phyloP scores from a whole-genome alignment of 2,113 vertebrate species.

The Antechinus flavipes region DNA sequence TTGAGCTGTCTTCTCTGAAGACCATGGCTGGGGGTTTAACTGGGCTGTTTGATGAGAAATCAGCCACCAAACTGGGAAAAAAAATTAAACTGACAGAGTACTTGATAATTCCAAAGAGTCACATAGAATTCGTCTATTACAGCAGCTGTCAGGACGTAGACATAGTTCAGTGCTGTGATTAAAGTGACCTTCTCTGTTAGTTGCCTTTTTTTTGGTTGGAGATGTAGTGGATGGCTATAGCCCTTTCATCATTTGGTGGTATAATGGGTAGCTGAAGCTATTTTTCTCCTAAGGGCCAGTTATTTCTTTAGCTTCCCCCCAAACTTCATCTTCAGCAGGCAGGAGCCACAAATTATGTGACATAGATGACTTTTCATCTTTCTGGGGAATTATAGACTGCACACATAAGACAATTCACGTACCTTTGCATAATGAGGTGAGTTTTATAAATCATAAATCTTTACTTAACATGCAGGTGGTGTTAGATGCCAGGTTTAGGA shows the following conservation, averaged over 20 bases:
- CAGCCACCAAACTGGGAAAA: conserved; percentile 42
- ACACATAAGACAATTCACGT: conserved; percentile 85
- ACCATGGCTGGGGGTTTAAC: conserved; percentile 39
- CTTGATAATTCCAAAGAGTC: conserved; percentile 61
- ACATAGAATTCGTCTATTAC: conserved; percentile 62
- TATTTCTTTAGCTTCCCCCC: conserved; percentile 77
- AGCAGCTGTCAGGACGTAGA: conserved; percentile 54
- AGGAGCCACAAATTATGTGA: conserved; percentile 83
- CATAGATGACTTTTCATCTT: conserved; percentile 83
- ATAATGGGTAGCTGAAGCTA: conserved; percentile 71
- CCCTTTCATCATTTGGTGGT: conserved; percentile 58
- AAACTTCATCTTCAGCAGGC: conserved; percentile 75
- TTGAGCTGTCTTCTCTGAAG: conserved; percentile 45
- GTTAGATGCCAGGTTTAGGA: conserved; percentile 84
- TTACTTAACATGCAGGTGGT: conserved; percentile 86
- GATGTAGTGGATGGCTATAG: conserved; percentile 61
- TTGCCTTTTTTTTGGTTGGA: conserved; percentile 49
- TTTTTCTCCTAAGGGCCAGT: conserved; percentile 71
- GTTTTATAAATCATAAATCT: conserved; percentile 87
- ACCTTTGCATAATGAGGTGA: conserved; percentile 86
- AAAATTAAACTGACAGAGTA: conserved; percentile 65
- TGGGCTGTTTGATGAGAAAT: conserved; percentile 55
- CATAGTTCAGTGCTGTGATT: conserved; percentile 70
- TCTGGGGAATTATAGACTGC: conserved; percentile 85
- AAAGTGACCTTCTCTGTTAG: conserved; percentile 76